phyloP scores from a whole-genome alignment of 92 coral and sea anemone species.

The Zoanthus sociatus region DNA sequence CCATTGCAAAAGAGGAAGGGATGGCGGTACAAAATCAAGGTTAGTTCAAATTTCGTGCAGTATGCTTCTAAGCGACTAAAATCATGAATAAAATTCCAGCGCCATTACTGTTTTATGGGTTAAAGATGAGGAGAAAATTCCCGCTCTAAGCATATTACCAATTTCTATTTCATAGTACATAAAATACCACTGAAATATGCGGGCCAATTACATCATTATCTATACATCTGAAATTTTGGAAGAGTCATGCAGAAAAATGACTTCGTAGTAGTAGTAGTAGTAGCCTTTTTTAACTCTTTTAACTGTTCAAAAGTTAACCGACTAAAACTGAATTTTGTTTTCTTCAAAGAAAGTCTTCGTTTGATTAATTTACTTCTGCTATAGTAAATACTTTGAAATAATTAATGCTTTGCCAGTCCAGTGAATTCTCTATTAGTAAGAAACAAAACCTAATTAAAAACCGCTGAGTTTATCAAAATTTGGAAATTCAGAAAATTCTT shows the following conservation, averaged over 20 bases:
- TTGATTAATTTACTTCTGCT: background rate
- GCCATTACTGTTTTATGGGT: too few relatives aligned
- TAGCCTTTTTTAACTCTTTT: background rate
- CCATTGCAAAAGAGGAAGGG: conserved; percentile 10
- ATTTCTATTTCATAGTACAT: background rate
- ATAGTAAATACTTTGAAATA: conserved; percentile 35
- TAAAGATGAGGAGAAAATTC: too few relatives aligned
- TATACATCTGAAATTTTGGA: background rate
- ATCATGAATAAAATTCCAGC: background rate
- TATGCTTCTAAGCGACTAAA: background rate
- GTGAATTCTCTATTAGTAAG: background rate
- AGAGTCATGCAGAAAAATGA: background rate
- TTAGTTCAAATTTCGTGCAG: conserved; percentile 3
- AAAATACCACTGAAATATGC: background rate
- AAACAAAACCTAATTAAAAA: conserved; percentile 36
- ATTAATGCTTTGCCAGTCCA: conserved; percentile 40
- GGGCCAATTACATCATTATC: background rate
- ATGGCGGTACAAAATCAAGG: conserved; percentile 30
- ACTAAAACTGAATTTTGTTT: background rate
- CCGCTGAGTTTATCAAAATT: conserved; percentile 6
- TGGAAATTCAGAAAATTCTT: background rate
- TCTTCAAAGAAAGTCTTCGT: too few relatives aligned
- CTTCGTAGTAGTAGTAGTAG: too few relatives aligned
- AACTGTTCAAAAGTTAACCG: background rate
- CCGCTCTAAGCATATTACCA: too few relatives aligned